Conservation (phyloP, 2,797 vertebrate species). For the Pseudotriccus pelzelni region DNA sequence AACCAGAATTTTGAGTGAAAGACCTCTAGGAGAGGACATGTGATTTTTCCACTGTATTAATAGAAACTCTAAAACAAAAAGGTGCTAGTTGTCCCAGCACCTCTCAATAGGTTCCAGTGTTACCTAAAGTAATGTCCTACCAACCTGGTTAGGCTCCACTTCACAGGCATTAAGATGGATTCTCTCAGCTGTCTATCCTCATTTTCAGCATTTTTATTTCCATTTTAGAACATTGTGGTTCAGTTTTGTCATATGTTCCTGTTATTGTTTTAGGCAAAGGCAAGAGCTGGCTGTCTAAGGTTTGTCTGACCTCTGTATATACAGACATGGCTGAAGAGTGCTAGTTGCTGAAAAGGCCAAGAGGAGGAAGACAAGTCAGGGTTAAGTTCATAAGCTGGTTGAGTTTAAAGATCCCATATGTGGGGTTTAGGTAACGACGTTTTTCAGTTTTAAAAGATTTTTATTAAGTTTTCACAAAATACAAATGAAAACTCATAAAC, state of each 20-base stretch:
- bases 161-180: background rate
- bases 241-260: background rate
- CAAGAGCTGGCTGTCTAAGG: background rate
- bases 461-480: slow-evolving; percentile 67
- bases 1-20: background rate
- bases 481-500: slow-evolving; percentile 64
- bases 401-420: slow-evolving; percentile 64
- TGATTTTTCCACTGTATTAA: background rate
- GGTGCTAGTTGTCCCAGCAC: background rate
- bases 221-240: background rate
- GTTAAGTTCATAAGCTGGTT: slow-evolving; percentile 48
- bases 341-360: slow-evolving; percentile 8
- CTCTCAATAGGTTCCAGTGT: background rate
- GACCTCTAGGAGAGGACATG: background rate
- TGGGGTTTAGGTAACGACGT: slow-evolving; percentile 18
- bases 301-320: background rate
- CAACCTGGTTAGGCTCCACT: background rate
- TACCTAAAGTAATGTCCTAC: background rate
- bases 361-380: background rate
- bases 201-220: background rate
- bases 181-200: background rate
- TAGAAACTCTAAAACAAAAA: background rate
- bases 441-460: slow-evolving; percentile 61
- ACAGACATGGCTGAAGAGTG: background rate
- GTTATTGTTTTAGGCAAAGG: background rate